Evolutionary conservation across 2,113 vertebrate species (phyloP).

Genomic region (Anolis carolinensis): DNA sequence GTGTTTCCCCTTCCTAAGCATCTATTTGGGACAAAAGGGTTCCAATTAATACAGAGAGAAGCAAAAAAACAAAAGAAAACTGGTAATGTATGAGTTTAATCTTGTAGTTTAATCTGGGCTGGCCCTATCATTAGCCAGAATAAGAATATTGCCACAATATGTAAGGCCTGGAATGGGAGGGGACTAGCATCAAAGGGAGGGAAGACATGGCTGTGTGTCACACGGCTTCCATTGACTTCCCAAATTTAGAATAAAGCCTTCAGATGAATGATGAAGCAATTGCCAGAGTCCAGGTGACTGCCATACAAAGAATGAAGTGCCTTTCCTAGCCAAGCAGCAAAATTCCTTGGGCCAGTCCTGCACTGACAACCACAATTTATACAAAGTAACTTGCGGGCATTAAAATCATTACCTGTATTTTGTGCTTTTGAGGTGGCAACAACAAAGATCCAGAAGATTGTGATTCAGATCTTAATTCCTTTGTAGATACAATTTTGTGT

Average conservation of each 20-base stretch:
- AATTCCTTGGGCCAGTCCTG: too few species aligned
- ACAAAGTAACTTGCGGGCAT: not conserved
- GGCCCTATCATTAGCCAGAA: not conserved
- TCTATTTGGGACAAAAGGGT: too few species aligned
- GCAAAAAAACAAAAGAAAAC: too few species aligned
- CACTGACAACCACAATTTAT: not conserved
- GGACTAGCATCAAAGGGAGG: too few species aligned
- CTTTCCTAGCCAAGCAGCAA: too few species aligned
- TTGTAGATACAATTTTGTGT: slow-evolving; percentile 65
- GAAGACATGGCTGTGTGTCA: not conserved
- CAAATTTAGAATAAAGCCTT: not conserved
- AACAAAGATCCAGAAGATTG: slow-evolving; percentile 25
- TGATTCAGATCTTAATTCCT: slow-evolving; percentile 63
- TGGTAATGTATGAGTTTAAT: too few species aligned
- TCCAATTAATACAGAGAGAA: not conserved
- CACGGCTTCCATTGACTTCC: not conserved
- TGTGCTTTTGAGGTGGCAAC: slow-evolving; percentile 38
- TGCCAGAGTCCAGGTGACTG: too few species aligned
- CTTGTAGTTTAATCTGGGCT: not conserved
- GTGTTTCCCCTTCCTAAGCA: not conserved
- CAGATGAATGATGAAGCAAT: too few species aligned
- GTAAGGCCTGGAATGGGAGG: too few species aligned
- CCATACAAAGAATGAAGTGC: too few species aligned
- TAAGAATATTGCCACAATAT: too few species aligned
- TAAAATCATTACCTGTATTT: slow-evolving; percentile 68